Percentiles rank a stretch among this genome's conserved stretches.
phyloP scores from a whole-genome alignment of 2,888 invertebrate species.

The Hecatera dysodea region DNA sequence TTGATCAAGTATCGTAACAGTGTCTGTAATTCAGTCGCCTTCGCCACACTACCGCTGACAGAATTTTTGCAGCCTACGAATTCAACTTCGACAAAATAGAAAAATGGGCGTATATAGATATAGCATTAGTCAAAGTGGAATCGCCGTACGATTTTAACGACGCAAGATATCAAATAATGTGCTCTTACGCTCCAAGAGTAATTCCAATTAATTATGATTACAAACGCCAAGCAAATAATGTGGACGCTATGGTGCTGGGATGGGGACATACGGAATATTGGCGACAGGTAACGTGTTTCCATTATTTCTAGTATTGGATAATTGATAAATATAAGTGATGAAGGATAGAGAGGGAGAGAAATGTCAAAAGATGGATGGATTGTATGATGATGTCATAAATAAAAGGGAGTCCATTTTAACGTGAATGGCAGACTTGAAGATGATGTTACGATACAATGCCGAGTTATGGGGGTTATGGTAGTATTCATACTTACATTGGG shows the following conservation, averaged over 20 bases:
- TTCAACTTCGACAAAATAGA: conserved; percentile 68
- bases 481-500: not conserved
- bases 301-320: not conserved
- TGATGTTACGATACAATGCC: not conserved
- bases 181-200: conserved; percentile 67
- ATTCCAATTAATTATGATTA: conserved; percentile 71
- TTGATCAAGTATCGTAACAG: no score
- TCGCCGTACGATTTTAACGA: conserved; percentile 67
- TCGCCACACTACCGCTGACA: no score
- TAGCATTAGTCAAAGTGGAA: conserved; percentile 76
- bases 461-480: not conserved
- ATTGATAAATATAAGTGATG: not conserved
- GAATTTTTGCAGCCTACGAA: conserved; percentile 70
- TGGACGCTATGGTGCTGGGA: conserved; percentile 68
- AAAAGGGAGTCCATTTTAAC: not conserved
- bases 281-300: conserved; percentile 64
- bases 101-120: conserved; percentile 75
- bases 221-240: conserved; percentile 61
- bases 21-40: no score
- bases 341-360: not conserved
- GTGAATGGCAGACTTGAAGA: not conserved
- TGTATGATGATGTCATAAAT: not conserved
- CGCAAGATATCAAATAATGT: conserved; percentile 39
- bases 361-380: not conserved
- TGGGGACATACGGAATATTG: conserved; percentile 70